phyloP scores from a whole-genome alignment of 2,888 invertebrate species.

The Chorisops tibialis region DNA sequence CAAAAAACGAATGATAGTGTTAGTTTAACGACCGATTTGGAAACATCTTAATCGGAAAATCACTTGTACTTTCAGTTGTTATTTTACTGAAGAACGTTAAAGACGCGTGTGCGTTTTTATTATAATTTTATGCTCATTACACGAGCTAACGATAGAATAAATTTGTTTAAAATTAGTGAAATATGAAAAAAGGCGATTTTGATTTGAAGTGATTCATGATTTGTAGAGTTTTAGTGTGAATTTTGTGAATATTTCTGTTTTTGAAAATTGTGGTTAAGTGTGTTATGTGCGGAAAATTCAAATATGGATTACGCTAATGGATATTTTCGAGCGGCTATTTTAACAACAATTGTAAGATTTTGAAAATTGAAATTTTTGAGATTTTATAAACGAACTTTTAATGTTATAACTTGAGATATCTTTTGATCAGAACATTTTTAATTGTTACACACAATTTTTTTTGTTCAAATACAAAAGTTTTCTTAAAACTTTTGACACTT shows the following conservation, averaged over 20 bases:
- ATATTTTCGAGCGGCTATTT: not conserved
- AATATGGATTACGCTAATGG: slow-evolving; percentile 14
- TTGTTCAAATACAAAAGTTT: too few relatives aligned
- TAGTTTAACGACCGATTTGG: not conserved
- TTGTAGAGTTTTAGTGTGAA: not conserved
- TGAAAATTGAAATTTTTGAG: too few relatives aligned
- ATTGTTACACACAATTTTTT: too few relatives aligned
- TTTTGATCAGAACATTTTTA: too few relatives aligned
- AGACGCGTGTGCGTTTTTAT: slow-evolving; percentile 5
- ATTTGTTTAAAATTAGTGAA: too few relatives aligned
- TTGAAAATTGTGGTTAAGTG: not conserved
- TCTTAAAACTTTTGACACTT: too few relatives aligned
- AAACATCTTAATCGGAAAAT: not conserved
- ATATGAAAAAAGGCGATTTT: too few relatives aligned
- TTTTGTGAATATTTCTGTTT: not conserved
- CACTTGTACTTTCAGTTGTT: slow-evolving; percentile 10
- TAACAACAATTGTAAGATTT: slow-evolving; percentile 6
- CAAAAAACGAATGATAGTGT: not conserved
- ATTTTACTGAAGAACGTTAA: not conserved
- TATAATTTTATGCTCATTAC: too few relatives aligned
- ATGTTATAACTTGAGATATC: too few relatives aligned
- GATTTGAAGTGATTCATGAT: not conserved
- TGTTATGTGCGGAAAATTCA: not conserved
- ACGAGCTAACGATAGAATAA: too few relatives aligned
- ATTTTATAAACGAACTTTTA: too few relatives aligned